phyloP scores from a whole-genome alignment of 2,113 vertebrate genomes.

The Oceanodroma tethys region DNA sequence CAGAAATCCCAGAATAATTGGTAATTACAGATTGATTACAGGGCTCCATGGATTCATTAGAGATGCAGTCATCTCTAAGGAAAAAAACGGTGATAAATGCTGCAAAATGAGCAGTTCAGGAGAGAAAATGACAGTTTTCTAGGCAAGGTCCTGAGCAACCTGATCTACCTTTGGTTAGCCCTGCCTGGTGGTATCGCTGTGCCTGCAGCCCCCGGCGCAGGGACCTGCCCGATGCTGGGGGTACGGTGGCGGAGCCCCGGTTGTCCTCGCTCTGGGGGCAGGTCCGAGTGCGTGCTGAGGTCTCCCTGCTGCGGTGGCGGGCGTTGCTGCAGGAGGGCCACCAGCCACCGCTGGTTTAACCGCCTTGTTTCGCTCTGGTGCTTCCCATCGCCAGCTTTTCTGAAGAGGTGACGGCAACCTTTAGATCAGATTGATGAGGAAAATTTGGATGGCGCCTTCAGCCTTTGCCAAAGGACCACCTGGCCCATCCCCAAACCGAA shows the following conservation, averaged over 20 bases:
- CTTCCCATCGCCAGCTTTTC: not conserved
- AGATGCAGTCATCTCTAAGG: not conserved
- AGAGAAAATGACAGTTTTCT: not conserved
- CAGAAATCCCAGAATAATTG: not conserved
- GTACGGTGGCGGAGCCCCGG: too few relatives aligned
- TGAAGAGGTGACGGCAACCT: not conserved
- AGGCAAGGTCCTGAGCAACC: not conserved
- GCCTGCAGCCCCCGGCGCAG: not conserved
- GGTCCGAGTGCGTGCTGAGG: not conserved
- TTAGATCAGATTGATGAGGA: not conserved
- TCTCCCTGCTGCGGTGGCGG: not conserved
- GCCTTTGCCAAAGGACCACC: not conserved
- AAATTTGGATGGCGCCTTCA: not conserved
- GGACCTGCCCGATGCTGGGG: too few relatives aligned
- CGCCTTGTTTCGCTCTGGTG: not conserved
- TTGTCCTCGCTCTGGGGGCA: fast-evolving
- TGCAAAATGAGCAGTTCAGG: not conserved
- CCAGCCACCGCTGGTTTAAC: not conserved
- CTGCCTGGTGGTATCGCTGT: not conserved
- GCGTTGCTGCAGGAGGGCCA: not conserved
- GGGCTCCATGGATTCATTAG: not conserved
- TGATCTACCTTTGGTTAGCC: not conserved
- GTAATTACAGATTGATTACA: not conserved
- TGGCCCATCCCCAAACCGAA: not conserved
- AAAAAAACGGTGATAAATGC: not conserved